Evolutionary conservation across 2,888 invertebrate species (phyloP).

Genomic region (Sturmia bella): DNA sequence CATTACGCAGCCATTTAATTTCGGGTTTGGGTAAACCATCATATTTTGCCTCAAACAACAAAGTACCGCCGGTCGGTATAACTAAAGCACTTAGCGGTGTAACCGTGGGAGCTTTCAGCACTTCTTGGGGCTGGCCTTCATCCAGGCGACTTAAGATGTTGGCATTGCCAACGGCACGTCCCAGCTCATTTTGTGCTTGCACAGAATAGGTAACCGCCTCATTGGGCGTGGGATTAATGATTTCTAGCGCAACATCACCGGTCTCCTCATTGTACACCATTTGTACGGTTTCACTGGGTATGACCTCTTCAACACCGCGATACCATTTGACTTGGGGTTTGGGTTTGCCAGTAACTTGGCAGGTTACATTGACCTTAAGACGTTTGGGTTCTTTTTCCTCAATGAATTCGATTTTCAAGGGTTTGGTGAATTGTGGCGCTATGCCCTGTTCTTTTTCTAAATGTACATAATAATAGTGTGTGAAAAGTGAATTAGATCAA

Average conservation of each 20-base stretch:
- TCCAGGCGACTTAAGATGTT: conserved; percentile 85
- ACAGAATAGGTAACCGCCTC: conserved; percentile 88
- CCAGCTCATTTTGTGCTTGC: conserved; percentile 88
- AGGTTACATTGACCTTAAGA: conserved; percentile 85
- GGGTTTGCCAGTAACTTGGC: conserved; percentile 87
- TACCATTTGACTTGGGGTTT: conserved; percentile 88
- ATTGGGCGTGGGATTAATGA: conserved; percentile 85
- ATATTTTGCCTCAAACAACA: conserved; percentile 88
- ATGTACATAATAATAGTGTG: conserved; percentile 68
- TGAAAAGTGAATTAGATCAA: conserved; percentile 58
- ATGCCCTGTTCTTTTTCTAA: conserved; percentile 87
- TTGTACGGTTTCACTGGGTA: conserved; percentile 83
- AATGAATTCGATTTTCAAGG: conserved; percentile 86
- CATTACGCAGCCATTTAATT: conserved; percentile 93
- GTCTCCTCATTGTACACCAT: conserved; percentile 85
- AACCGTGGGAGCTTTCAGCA: conserved; percentile 88
- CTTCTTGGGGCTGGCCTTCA: conserved; percentile 77
- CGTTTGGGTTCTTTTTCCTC: conserved; percentile 83
- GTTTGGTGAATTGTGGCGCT: conserved; percentile 86
- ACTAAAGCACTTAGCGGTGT: conserved; percentile 90
- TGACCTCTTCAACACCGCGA: conserved; percentile 85
- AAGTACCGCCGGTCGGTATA: conserved; percentile 86
- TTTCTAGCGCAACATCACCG: conserved; percentile 85
- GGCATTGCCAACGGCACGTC: conserved; percentile 88
- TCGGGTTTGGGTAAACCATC: conserved; percentile 87